These are phyloP conservation scores for Zootoca vivipara DNA, from an alignment of 2,113 vertebrate genomes.

Conservation along the genomic window DNA sequence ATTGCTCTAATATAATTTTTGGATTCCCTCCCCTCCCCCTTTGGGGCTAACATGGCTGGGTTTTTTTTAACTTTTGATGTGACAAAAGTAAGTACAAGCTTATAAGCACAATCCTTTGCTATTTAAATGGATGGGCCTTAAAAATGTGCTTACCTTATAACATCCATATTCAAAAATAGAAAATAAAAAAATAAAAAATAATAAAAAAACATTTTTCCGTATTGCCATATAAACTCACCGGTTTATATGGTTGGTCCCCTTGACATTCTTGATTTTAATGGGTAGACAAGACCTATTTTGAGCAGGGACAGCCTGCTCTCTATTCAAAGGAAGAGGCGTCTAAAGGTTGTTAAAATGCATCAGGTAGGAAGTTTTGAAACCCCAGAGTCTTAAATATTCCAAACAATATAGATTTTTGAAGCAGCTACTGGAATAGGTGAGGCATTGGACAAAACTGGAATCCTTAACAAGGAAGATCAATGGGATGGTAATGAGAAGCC, in stretches of 20 bases:
- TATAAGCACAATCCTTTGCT: too few species aligned
- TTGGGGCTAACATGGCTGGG: too few species aligned
- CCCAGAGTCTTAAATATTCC: not conserved
- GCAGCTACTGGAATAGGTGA: not conserved
- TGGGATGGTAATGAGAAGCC: not conserved
- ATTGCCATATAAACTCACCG: not conserved
- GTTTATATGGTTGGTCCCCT: not conserved
- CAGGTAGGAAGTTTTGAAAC: not conserved
- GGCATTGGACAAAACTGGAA: not conserved
- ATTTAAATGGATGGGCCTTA: too few species aligned
- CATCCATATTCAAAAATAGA: too few species aligned
- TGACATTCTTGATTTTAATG: not conserved
- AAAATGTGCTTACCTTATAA: too few species aligned
- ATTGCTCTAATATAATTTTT: too few species aligned
- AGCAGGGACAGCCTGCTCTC: too few species aligned
- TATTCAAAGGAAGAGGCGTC: not conserved
- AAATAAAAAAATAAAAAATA: too few species aligned
- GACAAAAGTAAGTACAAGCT: too few species aligned
- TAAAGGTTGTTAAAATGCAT: not conserved
- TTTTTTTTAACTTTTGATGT: too few species aligned
- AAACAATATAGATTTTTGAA: constrained; percentile 4
- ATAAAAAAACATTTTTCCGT: too few species aligned
- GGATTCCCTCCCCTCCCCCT: too few species aligned
- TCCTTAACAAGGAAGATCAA: not conserved
- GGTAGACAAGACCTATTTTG: not conserved